Percentiles rank a stretch among this genome's conserved stretches.
phyloP scores from a whole-genome alignment of 2,888 invertebrate genomes.

The Abscondita cerata region DNA sequence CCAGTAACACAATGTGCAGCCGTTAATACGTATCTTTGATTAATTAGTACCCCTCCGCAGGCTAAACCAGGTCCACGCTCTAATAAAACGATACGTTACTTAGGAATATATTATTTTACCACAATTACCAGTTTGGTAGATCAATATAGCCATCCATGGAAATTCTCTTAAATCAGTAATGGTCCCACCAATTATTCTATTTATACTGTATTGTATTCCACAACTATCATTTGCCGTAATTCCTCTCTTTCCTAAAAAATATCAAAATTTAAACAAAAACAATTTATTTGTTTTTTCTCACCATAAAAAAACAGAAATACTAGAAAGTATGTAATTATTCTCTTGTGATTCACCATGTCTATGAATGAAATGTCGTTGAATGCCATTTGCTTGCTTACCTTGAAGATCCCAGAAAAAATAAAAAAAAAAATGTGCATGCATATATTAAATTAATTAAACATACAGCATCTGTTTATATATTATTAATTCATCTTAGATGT shows the following conservation, averaged over 20 bases:
- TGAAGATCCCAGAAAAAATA: neutral
- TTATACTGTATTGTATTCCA: slow-evolving; percentile 64
- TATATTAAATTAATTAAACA: too few relatives aligned
- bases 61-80: slow-evolving; percentile 38
- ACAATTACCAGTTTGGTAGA: slow-evolving; percentile 19
- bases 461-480: too few relatives aligned
- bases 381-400: slow-evolving; percentile 3
- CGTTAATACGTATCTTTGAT: slow-evolving; percentile 51
- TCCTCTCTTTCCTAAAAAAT: too few relatives aligned
- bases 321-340: neutral
- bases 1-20: slow-evolving; percentile 55
- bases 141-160: slow-evolving; percentile 51
- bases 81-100: neutral
- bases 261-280: too few relatives aligned
- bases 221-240: slow-evolving; percentile 55
- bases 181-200: slow-evolving; percentile 68
- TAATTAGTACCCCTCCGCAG: slow-evolving; percentile 55
- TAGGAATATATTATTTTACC: neutral
- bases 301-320: neutral
- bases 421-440: too few relatives aligned
- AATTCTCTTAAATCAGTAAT: slow-evolving; percentile 60
- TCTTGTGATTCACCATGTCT: neutral
- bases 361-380: slow-evolving; percentile 4
- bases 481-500: too few relatives aligned
- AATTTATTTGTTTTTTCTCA: slow-evolving; percentile 1